A percentile compares a stretch with the other conserved stretches of the same genome.
Evolutionary conservation across 2,113 vertebrate species (phyloP).

Genomic region (Ursus arctos): DNA sequence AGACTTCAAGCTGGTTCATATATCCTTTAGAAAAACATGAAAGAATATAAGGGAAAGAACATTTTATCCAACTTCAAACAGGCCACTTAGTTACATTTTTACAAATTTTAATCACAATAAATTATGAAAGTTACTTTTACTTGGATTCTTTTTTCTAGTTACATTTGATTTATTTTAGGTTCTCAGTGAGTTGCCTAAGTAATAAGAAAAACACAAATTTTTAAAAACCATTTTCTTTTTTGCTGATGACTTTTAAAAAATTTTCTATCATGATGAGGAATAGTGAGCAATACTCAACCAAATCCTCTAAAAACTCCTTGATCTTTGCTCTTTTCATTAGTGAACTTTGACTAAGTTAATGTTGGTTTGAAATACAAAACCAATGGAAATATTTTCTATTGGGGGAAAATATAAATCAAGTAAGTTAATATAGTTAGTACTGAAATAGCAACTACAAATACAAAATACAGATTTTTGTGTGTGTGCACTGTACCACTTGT

Average conservation of each 20-base stretch:
- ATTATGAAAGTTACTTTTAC: background rate
- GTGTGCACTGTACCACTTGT: background rate
- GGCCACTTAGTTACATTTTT: background rate
- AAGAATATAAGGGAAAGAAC: background rate
- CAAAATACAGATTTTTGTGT: background rate
- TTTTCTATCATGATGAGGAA: background rate
- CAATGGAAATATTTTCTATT: background rate
- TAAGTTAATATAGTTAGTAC: background rate
- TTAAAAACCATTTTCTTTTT: background rate
- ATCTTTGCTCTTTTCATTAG: background rate
- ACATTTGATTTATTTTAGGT: background rate
- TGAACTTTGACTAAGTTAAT: background rate
- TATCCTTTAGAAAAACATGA: background rate
- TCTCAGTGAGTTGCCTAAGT: background rate
- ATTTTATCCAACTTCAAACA: background rate
- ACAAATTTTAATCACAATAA: background rate
- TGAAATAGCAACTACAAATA: background rate
- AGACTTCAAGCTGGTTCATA: background rate
- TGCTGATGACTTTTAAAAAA: background rate
- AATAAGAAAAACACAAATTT: background rate
- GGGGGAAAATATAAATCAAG: background rate
- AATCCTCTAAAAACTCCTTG: background rate
- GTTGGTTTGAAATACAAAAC: slow-evolving; percentile 8
- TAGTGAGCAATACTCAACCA: background rate
- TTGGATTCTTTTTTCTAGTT: background rate